A percentile compares a stretch with the other conserved stretches of the same genome.
Evolutionary conservation across 1,140 invertebrate species (phyloP).

Genomic region (Drosophila kikkawai): DNA sequence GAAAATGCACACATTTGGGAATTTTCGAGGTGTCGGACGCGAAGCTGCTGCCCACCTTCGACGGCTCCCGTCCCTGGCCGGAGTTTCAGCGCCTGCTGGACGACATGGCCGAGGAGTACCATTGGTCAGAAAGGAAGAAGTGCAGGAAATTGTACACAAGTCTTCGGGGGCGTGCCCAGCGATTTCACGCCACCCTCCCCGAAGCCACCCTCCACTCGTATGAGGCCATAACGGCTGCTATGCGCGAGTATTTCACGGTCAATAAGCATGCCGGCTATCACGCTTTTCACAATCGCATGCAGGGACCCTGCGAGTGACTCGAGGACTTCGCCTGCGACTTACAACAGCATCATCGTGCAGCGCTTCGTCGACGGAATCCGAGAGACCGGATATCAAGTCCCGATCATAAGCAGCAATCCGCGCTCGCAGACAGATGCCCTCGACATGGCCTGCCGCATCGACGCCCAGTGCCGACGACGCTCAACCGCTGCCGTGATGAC

Average conservation of each 20-base stretch:
- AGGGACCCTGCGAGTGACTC: not conserved
- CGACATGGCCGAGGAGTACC: too few relatives aligned
- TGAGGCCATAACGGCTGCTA: not conserved
- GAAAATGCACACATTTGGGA: too few relatives aligned
- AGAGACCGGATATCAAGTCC: not conserved
- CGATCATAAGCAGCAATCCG: not conserved
- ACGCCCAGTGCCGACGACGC: too few relatives aligned
- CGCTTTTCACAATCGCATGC: not conserved
- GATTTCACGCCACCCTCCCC: too few relatives aligned
- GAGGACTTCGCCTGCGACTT: not conserved
- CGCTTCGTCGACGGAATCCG: not conserved
- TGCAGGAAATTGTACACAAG: not conserved
- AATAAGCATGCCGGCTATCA: not conserved
- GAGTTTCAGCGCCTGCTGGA: too few relatives aligned
- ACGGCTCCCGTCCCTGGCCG: too few relatives aligned
- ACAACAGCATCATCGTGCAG: not conserved
- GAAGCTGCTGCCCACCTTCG: too few relatives aligned
- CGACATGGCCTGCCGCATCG: too few relatives aligned
- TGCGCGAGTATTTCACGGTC: not conserved
- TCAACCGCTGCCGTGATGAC: too few relatives aligned
- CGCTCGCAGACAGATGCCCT: too few relatives aligned
- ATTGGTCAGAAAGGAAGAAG: not conserved
- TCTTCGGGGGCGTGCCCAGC: not conserved
- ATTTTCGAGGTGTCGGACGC: too few relatives aligned
- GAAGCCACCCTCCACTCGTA: too few relatives aligned